Base-by-base conservation (phyloP, 1,140 invertebrate species). In the Triops longicaudatus region DNA sequence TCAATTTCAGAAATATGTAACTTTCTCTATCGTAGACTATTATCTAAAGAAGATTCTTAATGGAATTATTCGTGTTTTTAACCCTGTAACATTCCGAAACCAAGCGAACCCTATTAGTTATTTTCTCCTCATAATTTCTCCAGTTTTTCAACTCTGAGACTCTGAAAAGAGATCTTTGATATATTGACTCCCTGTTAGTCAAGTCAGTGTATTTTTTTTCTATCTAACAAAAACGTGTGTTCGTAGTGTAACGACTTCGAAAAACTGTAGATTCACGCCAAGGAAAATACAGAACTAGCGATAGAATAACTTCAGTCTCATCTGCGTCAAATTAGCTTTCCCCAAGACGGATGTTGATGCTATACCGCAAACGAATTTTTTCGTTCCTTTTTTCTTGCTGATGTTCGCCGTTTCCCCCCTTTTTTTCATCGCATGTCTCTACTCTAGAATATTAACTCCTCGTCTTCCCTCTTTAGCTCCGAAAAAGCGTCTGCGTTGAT, bases 261-360 rank as follows among this genome's bases (percentile, higher is more conserved):
- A 63, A 63, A 63, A 63, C 50, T 63, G 50, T 7, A 63, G 0
- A 63, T n/a, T 63, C 50, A n/a, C n/a, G 50, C 50, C 50, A 63
- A 63, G 50, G 50, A 63, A 63, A 63, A 63, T 63, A 63, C 50
- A 63, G 50, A 63, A 63, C 50, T 63, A 63, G 50, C 50, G 14
- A 63, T 63, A 63, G 50, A 63, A 63, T 63, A 63, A 63, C 50
- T 63, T 63, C 22, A 22, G 50, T 63, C 50, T 63, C 50, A 63
- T 63, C 50, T 63, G 50, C 50, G 50, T 63, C 50, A 63, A 9
- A 63, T 63, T 63, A 63, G 17, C 50, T 63, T 63, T 63, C 22
- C 50, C 22, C 50, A 63, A 63, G 50, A 63, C 50, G 50, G 50
- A 63, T 63, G 50, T 63, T 63, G 50, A 63, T 63, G 22, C 50